Percentiles rank a stretch among this genome's conserved stretches.
phyloP scores from a whole-genome alignment of 1,140 invertebrate genomes.

The Caenorhabditis remanei region DNA sequence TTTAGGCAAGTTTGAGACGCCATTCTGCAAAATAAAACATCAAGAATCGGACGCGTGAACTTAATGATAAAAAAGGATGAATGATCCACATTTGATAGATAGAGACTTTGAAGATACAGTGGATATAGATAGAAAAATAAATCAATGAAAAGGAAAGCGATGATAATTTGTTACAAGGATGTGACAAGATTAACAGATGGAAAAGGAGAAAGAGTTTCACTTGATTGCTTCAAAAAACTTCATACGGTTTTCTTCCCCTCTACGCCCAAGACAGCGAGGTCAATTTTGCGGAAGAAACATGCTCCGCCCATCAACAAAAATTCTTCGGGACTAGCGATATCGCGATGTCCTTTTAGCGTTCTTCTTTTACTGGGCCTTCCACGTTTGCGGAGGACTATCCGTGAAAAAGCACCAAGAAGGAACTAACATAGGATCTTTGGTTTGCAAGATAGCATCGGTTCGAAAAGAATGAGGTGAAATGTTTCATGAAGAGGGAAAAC shows the following conservation, averaged over 20 bases:
- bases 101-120: neutral
- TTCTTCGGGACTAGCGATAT: neutral
- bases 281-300: slow-evolving; percentile 36
- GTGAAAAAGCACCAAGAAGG: slow-evolving; percentile 20
- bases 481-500: neutral
- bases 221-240: slow-evolving; percentile 41
- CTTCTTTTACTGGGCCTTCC: neutral
- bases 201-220: slow-evolving; percentile 31
- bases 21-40: slow-evolving; percentile 44
- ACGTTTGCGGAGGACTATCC: neutral
- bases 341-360: slow-evolving; percentile 29
- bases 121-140: neutral
- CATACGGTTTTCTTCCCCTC: slow-evolving; percentile 15
- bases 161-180: slow-evolving; percentile 38
- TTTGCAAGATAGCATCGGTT: slow-evolving; percentile 20
- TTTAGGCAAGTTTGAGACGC: slow-evolving; percentile 42
- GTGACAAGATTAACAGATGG: slow-evolving; percentile 10
- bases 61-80: neutral
- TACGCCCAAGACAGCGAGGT: slow-evolving; percentile 8
- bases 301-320: slow-evolving; percentile 14
- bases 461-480: neutral
- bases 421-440: slow-evolving; percentile 1
- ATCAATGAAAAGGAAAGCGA: neutral
- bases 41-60: slow-evolving; percentile 40
- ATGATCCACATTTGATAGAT: slow-evolving; percentile 4